phyloP scores from a whole-genome alignment of 2,113 vertebrate species.

The Crotophaga sulcirostris region DNA sequence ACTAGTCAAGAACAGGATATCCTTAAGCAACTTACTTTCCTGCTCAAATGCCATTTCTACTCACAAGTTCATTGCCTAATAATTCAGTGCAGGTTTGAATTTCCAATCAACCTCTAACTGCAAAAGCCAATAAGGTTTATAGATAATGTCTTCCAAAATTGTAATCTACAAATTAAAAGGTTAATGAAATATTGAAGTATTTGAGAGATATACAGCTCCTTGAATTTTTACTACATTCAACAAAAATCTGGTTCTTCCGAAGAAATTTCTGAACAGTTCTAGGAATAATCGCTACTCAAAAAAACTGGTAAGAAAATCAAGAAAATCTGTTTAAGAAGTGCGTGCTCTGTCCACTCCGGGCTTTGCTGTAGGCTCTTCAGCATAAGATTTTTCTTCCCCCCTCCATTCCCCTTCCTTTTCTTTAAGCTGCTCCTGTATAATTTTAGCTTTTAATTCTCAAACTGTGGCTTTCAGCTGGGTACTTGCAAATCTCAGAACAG shows the following conservation, averaged over 20 bases:
- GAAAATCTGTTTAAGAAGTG: background rate
- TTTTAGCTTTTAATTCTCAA: background rate
- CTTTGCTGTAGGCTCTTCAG: background rate
- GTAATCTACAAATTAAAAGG: background rate
- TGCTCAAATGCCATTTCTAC: background rate
- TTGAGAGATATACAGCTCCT: background rate
- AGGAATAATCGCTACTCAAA: background rate
- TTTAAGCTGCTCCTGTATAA: background rate
- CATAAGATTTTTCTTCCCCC: fast-evolving
- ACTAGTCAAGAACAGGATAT: background rate
- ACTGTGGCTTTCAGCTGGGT: background rate
- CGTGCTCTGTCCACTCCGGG: background rate
- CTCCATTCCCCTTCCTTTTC: background rate
- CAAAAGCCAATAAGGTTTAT: background rate
- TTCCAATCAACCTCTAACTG: background rate
- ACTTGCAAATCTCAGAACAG: background rate
- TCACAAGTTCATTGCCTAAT: background rate
- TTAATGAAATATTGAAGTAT: background rate
- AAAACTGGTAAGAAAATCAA: background rate
- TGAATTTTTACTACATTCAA: background rate
- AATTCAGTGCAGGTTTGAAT: background rate
- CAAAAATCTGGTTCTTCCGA: background rate
- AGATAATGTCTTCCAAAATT: background rate
- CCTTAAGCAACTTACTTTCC: background rate
- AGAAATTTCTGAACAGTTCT: background rate